A percentile compares a stretch with the other conserved stretches of the same genome.
phyloP scores from a whole-genome alignment of 2,888 invertebrate genomes.

The Lysandra bellargus region DNA sequence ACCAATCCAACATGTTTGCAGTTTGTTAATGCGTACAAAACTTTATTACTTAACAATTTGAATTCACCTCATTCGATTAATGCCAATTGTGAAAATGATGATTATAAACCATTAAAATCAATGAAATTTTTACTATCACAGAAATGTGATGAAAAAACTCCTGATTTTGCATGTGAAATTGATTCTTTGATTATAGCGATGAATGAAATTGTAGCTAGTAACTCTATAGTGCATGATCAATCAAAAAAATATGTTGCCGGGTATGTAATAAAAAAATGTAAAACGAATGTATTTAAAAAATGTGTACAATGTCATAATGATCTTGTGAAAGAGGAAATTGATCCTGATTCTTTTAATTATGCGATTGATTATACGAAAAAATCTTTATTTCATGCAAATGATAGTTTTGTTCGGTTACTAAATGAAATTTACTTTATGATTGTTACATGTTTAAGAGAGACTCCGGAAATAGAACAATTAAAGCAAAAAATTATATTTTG shows the following conservation, averaged over 20 bases:
- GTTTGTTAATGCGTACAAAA: constrained; percentile 14
- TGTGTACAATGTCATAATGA: background rate
- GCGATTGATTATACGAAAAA: constrained; percentile 2
- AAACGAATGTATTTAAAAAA: constrained; percentile 3
- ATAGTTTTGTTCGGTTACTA: too few relatives aligned
- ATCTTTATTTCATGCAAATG: background rate
- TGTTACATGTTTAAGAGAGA: constrained; percentile 22
- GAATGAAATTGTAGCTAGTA: background rate
- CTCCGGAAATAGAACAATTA: constrained; percentile 6
- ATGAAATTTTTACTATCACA: background rate
- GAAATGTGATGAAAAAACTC: background rate
- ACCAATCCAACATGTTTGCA: constrained; percentile 18
- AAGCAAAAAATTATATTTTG: constrained; percentile 11
- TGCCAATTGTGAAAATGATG: constrained; percentile 28
- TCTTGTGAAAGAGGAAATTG: background rate
- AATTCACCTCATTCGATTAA: constrained; percentile 22
- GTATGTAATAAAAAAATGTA: constrained; percentile 26
- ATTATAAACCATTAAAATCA: constrained; percentile 25
- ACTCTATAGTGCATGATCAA: background rate
- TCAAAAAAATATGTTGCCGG: background rate
- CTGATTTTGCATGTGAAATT: constrained; percentile 27
- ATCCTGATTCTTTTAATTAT: constrained; percentile 20
- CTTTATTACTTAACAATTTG: background rate
- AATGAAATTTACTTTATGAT: constrained; percentile 18
- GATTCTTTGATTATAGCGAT: constrained; percentile 15